Evolutionary conservation across 2,113 vertebrate species (phyloP), one percentile per base, ranked within the genome.

Genomic region (Galeopterus variegatus): DNA sequence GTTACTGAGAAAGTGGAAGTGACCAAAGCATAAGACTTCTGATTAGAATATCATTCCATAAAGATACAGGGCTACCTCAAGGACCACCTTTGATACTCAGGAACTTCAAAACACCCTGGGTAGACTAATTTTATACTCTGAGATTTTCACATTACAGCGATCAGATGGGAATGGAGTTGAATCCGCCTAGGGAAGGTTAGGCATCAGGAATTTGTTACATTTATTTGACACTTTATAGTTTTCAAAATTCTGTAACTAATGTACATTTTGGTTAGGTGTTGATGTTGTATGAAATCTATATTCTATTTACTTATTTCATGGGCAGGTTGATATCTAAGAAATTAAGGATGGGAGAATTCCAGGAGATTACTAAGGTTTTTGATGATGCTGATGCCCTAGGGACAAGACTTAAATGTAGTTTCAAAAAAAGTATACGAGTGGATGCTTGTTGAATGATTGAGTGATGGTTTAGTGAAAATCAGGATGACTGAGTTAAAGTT

Each of bases 161-260:
- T 88, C 23, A 50, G 24, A 36, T 26, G 4, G 13, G 26, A 33
- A 50, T 26, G 5, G 9, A 5, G 31, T 69, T 87, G 50, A 73
- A 36, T 79, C 52, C 45, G 1, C 50, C 33, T 84, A 80, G 8
- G 67, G 14, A 86, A 70, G 36, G 0, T 79, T 48, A 31, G n/a
- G 33, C 18, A 6, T 52, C 0, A 28, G 52, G 41, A 52, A 80
- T 93, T 52, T 88, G 45, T 90, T 79, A 36, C 8, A n/a, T 73
- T 90, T 93, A 15, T 50, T 90, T 77, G 48, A 56, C 82, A 85
- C 17, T 62, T 88, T 90, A 89, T 33, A 75, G 26, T 18, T 87
- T 96, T 90, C 26, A 69, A 67, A 90, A 86, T 93, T 31, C 19
- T 81, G 80, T 81, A 72, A 36, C 18, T 85, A 85, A 24, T 85